These are phyloP conservation scores for Drosophila orosa DNA, from an alignment of 1,140 invertebrate genomes.

Conservation along the genomic window DNA sequence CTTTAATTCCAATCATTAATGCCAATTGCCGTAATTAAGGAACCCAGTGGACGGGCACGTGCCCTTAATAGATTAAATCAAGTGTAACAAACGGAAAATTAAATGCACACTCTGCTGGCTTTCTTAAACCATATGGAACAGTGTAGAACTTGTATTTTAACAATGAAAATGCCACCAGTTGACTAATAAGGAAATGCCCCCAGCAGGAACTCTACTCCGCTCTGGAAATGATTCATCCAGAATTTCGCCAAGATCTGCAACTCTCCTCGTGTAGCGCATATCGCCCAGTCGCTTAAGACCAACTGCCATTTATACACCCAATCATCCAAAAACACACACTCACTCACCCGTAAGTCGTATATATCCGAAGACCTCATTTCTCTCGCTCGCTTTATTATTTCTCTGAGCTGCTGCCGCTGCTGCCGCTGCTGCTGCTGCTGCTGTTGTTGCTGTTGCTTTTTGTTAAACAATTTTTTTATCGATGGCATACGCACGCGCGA, in stretches of 20 bases:
- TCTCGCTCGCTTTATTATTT: constrained; percentile 67
- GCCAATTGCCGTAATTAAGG: constrained; percentile 43
- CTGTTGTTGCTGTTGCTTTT: constrained; percentile 54
- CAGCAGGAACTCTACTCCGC: constrained; percentile 7
- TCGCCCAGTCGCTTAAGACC: constrained; percentile 52
- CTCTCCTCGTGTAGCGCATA: constrained; percentile 56
- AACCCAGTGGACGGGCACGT: constrained; percentile 36
- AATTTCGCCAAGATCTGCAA: constrained; percentile 40
- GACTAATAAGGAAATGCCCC: constrained; percentile 18
- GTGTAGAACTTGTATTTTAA: not conserved
- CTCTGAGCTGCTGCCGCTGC: constrained; percentile 34
- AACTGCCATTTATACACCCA: constrained; percentile 37
- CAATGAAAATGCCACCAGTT: constrained; percentile 2
- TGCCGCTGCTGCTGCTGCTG: constrained; percentile 22
- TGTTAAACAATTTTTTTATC: constrained; percentile 80
- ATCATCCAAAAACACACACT: constrained; percentile 27
- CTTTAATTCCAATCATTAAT: constrained; percentile 42
- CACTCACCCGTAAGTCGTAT: constrained; percentile 2
- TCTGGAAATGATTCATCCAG: constrained; percentile 36
- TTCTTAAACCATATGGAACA: not conserved
- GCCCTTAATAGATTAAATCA: constrained; percentile 45
- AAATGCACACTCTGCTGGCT: constrained; percentile 9
- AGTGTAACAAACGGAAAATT: constrained; percentile 21
- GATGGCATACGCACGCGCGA: constrained; percentile 82
- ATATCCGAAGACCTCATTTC: constrained; percentile 72